Conservation (phyloP, 2,888 invertebrate species). For the Minunthozetes semirufus region DNA sequence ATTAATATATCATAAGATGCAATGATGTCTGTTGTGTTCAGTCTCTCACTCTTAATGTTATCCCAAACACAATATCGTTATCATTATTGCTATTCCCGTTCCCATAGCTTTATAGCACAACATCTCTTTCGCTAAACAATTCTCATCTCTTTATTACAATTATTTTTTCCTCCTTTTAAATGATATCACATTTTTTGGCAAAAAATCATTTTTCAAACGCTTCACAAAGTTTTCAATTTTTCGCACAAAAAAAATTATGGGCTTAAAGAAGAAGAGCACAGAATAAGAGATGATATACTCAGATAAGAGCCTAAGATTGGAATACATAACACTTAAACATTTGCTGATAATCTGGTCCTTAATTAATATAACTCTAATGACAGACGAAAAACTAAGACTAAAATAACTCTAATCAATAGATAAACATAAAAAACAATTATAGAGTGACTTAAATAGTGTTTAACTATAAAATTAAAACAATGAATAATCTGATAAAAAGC, state of each 20-base stretch:
- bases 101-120: too few species aligned
- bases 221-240: background rate
- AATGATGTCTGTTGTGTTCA: background rate
- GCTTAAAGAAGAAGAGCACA: too few species aligned
- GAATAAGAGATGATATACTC: too few species aligned
- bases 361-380: background rate
- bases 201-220: background rate
- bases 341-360: background rate
- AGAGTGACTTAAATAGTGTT: background rate
- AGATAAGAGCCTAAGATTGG: too few species aligned
- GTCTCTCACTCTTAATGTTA: background rate
- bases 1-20: slow-evolving; percentile 16
- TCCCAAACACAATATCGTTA: background rate
- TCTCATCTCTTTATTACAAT: background rate
- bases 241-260: background rate
- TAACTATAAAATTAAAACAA: background rate
- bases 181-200: background rate
- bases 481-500: background rate
- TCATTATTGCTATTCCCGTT: background rate
- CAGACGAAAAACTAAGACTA: background rate
- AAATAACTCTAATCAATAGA: background rate
- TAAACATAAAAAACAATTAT: background rate
- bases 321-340: too few species aligned
- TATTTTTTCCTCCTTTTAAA: background rate
- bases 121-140: too few species aligned